Conservation (phyloP, 2,797 vertebrate genomes). For the Halcyon leucocephala region DNA sequence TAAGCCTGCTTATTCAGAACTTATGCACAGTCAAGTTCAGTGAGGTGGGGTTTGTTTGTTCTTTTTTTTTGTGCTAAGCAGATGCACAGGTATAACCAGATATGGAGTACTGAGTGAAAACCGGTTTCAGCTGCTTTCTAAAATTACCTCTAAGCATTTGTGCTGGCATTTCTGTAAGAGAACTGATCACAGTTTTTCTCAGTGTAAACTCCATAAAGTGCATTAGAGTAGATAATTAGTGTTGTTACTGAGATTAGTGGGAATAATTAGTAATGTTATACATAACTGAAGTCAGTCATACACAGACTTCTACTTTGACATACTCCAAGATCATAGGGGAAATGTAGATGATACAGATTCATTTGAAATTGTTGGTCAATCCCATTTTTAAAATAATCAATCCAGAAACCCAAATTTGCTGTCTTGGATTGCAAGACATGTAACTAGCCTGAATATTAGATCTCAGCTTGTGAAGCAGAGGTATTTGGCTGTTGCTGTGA, state of each 20-base stretch:
- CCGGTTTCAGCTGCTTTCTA: background rate
- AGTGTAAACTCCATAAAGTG: background rate
- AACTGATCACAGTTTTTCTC: background rate
- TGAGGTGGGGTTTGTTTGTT: background rate
- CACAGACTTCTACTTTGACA: background rate
- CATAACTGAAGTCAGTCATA: background rate
- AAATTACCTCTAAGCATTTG: background rate
- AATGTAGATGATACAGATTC: background rate
- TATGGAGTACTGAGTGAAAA: background rate
- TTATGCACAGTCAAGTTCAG: background rate
- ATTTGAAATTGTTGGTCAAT: background rate
- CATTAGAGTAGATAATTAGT: background rate
- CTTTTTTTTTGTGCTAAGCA: background rate
- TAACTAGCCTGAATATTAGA: background rate
- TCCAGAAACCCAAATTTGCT: background rate
- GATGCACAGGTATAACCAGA: background rate
- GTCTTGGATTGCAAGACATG: background rate
- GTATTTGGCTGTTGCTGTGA: background rate
- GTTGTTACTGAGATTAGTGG: background rate
- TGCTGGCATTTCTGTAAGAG: background rate
- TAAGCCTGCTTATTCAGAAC: background rate
- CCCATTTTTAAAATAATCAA: background rate
- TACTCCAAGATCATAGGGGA: background rate
- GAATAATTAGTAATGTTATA: background rate
- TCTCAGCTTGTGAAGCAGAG: background rate